Base-by-base conservation (phyloP, 2,113 vertebrate species). In the Otocyon megalotis region DNA sequence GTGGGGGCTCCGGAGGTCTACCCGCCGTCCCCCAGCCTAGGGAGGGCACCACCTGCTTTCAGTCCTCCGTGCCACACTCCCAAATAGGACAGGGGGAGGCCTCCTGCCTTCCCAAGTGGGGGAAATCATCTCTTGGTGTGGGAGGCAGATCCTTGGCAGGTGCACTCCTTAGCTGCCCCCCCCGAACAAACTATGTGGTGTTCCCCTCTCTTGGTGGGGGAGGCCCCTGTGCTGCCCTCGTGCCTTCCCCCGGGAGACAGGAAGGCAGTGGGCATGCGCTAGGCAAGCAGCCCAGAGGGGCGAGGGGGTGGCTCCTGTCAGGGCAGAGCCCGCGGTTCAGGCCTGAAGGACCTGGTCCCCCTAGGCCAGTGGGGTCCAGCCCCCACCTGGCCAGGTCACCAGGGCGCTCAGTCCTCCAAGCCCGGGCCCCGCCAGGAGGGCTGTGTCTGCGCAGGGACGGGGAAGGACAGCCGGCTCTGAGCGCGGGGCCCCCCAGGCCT, bases 11-110 rank as follows among this genome's bases (percentile, higher is more conserved):
- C 43, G 5, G 43, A 43, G 43, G 43, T 43, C 43, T 43, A 43
- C 43, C 43, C 43, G 43, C 43, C 43, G 43, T 43, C 19, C 71
- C 14, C 69, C 14, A 22, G 60, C 60, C 43, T 19, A 28, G 35
- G 32, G 43, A 43, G 53, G 53, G 43, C 8, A 1, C 56, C 28
- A 0, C n/a, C 63, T 13, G 22, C 9, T 19, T 5, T 19, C 32
- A 5, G 12, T 19, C 20, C 19, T 0, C 0, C 1, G 30, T 1
- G 28, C 30, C 56, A 8, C 77, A 0, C 4, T 72, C 11, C 3
- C 8, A 54, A 9, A 13, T 6, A 60, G 16, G 37, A 26, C 9
- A 0, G 37, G 2, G 35, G 0, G 10, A 17, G 58, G 8, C 14
- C 74, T 13, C 16, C 9, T 17, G 6, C 20, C 8, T 60, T 22